Base-by-base conservation (phyloP, 1,140 invertebrate genomes). In the Idris sp. region DNA sequence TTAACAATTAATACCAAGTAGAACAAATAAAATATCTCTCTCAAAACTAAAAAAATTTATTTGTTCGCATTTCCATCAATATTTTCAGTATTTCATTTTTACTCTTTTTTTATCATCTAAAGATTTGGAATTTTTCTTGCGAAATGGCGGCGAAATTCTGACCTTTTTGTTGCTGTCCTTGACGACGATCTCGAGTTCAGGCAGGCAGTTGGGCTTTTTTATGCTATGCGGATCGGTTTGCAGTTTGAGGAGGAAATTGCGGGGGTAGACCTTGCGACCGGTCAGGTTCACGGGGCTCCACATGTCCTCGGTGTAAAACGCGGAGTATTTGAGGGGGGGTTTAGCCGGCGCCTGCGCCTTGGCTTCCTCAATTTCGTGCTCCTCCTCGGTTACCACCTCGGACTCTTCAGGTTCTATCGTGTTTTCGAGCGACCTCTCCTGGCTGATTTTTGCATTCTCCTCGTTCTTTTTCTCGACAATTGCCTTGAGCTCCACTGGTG, bases 271-370 rank as follows among this genome's bases (percentile, higher is more conserved):
- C 81, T 94, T 96, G 81, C 93, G 95, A 0, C 95, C 95, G 74
- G 89, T 89, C 8, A 89, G 91, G 84, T 96, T 96, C 10, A 91
- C 79, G 5, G 95, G 96, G 67, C 93, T 94, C 95, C 95, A 97
- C 87, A 96, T 95, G 79, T 93, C 94, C 4, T 89, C 88, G 49
- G 85, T 87, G 56, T 91, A 92, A 0, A 53, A 79, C 58, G 87
- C 86, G 62, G 84, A 88, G 2, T 86, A 19, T 10, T 40, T 46
- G 9, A 14, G 0, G 5, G 48, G 33, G 19, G 33, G 31, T 44
- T 46, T 4, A 18, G n/a, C 35, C 35, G 30, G 30, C 7, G 28
- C 11, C 0, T 16, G 46, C 11, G 4, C 18, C 16, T 43, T 7
- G 11, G 36, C 22, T 13, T 4, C 28, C 0, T 35, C 13, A 13